Base-by-base conservation (phyloP, 2,113 vertebrate species). In the Oenanthe oenanthe region DNA sequence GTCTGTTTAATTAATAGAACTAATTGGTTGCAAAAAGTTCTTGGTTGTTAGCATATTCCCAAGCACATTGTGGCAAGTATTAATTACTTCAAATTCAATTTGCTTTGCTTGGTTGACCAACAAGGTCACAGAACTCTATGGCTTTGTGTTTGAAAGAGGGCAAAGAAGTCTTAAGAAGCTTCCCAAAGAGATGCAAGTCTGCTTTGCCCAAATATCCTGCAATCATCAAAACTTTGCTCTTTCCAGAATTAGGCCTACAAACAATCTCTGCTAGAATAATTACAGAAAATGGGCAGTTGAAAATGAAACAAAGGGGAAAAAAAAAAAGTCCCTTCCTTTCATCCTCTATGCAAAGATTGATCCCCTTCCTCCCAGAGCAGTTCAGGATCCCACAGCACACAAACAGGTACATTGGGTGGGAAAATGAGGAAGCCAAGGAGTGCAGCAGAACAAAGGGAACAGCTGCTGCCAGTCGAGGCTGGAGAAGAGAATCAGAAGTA, bases 401-500 rank as follows among this genome's bases (percentile, higher is more conserved):
- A 29, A 70, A n/a, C 21, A 93, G 82, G 85, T 80, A 86, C 8
- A 1, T 60, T 32, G 34, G 40, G 65, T 53, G 40, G 36, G 29
- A 63, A 84, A 90, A 93, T 67, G 17, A 34, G 14, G 60, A 83
- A 77, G 47, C 51, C 63, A 67, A 61, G 34, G 72, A 83, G 68
- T 28, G 60, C 80, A 86, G 31, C 0, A 47, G 57, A 90, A 90
- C 68, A 86, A 94, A 96, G 65, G 67, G 68, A 96, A 96, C 82
- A 97, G 86, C 88, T 95, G 94, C 81, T 97, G 96, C 93, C 95
- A 88, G 92, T 93, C 82, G 75, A 84, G 76, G 61, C 53, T 92
- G 65, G 22, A 80, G 75, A 83, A 68, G n/a, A 77, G 82, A 85
- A 74, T 56, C 31, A 0, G 47, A 93, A 95, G 85, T 91, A 92